A percentile compares a stretch with the other conserved stretches of the same genome.
phyloP scores from a whole-genome alignment of 2,797 vertebrate species.

The Amniataba percoides region DNA sequence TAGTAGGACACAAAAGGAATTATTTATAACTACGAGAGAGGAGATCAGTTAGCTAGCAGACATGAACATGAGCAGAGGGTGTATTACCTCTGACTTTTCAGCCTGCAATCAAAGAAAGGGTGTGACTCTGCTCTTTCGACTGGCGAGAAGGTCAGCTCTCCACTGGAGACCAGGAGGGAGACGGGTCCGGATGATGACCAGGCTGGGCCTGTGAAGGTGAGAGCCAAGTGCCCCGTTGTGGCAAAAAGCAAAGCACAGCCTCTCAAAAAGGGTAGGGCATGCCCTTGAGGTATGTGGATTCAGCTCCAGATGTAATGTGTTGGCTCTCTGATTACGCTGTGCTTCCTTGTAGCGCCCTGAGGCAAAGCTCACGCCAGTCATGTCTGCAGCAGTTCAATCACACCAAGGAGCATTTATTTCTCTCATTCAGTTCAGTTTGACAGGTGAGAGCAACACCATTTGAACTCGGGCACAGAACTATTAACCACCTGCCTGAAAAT shows the following conservation, averaged over 20 bases:
- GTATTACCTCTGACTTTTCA: conserved; percentile 28
- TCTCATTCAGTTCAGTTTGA: conserved; percentile 31
- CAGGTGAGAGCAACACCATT: conserved; percentile 39
- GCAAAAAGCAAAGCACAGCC: conserved; percentile 37
- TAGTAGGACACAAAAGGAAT: not conserved
- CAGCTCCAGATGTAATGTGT: conserved; percentile 41
- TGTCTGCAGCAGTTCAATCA: conserved; percentile 32
- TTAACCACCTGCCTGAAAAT: conserved; percentile 17
- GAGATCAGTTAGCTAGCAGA: conserved; percentile 18
- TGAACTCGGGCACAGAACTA: conserved; percentile 26
- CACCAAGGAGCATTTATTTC: conserved; percentile 37
- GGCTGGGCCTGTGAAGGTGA: conserved; percentile 24
- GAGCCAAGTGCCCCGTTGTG: conserved; percentile 32
- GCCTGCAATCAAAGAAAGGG: conserved; percentile 27
- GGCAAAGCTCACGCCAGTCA: conserved; percentile 25
- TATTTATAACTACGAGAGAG: conserved; percentile 4
- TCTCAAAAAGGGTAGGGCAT: conserved; percentile 48
- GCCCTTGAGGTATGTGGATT: conserved; percentile 52
- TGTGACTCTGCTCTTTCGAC: conserved; percentile 32
- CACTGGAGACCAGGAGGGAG: conserved; percentile 25
- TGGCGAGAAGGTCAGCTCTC: conserved; percentile 51
- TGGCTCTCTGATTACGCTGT: conserved; percentile 51
- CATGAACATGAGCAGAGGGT: not conserved
- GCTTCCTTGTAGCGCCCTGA: conserved; percentile 32
- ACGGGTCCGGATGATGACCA: conserved; percentile 14